Evolutionary conservation across 2,113 vertebrate species (phyloP).

Genomic region (Microtus oregoni): DNA sequence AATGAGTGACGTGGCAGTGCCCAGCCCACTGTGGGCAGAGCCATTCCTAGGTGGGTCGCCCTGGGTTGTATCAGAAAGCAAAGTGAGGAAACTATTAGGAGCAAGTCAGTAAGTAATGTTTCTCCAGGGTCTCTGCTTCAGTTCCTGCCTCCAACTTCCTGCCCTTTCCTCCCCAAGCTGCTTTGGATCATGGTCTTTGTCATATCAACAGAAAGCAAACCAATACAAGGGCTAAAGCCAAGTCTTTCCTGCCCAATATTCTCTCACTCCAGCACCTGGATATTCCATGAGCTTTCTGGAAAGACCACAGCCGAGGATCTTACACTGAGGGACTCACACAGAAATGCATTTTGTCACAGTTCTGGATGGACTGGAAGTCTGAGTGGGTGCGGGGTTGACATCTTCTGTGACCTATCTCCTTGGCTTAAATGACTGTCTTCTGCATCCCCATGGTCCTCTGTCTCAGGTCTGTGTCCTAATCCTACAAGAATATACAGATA

Average conservation of each 20-base stretch:
- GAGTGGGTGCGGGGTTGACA: too few species aligned
- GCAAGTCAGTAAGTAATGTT: background rate
- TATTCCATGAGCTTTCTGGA: background rate
- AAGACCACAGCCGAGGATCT: background rate
- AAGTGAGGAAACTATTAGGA: background rate
- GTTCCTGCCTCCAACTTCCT: background rate
- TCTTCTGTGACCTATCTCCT: background rate
- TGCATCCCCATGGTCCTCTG: background rate
- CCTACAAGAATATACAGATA: background rate
- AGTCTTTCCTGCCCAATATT: background rate
- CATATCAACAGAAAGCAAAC: background rate
- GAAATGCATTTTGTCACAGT: background rate
- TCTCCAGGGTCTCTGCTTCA: background rate
- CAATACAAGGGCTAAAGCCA: background rate
- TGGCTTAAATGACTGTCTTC: background rate
- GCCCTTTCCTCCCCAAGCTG: background rate
- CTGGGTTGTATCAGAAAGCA: background rate
- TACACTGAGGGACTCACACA: background rate
- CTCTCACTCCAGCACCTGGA: background rate
- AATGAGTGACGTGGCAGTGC: background rate
- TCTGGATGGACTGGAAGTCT: background rate
- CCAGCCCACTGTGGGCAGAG: background rate
- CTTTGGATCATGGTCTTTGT: background rate
- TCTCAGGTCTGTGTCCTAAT: background rate
- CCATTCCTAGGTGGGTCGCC: background rate